Evolutionary conservation across 1,140 invertebrate species (phyloP), one percentile per base, ranked within the genome.

Genomic region (Triops cancriformis): DNA sequence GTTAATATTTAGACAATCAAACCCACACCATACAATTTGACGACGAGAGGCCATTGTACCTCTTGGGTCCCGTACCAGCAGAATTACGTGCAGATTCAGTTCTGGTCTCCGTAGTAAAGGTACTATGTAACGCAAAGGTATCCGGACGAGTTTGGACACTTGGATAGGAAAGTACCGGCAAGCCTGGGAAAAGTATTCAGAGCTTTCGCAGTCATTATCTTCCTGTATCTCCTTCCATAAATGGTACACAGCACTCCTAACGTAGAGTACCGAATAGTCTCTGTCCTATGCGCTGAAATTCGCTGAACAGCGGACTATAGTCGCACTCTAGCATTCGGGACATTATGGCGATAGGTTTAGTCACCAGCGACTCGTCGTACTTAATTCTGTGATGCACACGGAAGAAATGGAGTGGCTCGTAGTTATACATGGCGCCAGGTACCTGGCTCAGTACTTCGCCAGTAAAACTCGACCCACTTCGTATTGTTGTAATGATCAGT

Each of bases 41-140:
- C 10, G 26, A 14, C 75, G 31, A 14, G 75, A 76, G 23, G 37
- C 37, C 41, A 76, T 76, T 7, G 45, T 64, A 23, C 41, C 75
- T 18, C 75, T 18, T 23, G 37, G 75, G 42, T 76, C 75, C 3
- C 75, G 31, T n/a, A 76, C 75, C 37, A 76, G 75, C 11, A 42
- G 42, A 1, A 76, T n/a, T 18, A 76, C 42, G 28, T 72, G 31
- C 18, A 37, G 26, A 27, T 41, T 28, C 5, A 74, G 27, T 41
- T 28, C 73, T 6, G 1, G 6, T 14, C 12, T 11, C 11, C 27
- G 73, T 23, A 28, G 26, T n/a, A 28, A 27, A 11, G 73, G 27
- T 11, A 74, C 10, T 0, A 64, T 5, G 26, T 76, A 37, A 1
- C 9, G 10, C 1, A 76, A 12, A 26, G 75, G 42, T 12, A 76